Conservation (phyloP, 2,888 invertebrate species). For the Agriopis leucophaearia region DNA sequence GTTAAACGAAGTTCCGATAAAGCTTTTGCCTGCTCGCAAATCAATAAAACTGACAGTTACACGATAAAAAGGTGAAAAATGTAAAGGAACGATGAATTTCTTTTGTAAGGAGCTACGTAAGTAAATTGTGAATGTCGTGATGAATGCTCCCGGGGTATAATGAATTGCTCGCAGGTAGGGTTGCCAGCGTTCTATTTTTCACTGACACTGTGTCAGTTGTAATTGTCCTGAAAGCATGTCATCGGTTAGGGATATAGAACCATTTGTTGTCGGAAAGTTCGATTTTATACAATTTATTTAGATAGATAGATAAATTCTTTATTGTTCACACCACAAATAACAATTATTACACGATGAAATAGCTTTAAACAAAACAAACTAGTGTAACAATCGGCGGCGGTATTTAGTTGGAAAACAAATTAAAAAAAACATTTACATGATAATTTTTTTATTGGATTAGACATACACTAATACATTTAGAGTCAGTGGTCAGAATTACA, state of each 20-base stretch:
- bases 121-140: conserved; percentile 45
- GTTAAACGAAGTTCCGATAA: conserved; percentile 36
- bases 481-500: too few relatives aligned
- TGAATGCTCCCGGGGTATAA: conserved; percentile 43
- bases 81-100: conserved; percentile 40
- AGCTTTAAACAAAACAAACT: too few relatives aligned
- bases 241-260: conserved; percentile 11
- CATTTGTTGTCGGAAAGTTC: neutral
- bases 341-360: too few relatives aligned
- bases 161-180: conserved; percentile 43
- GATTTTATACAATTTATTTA: neutral
- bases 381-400: too few relatives aligned
- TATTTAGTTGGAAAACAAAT: too few relatives aligned
- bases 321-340: too few relatives aligned
- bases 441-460: too few relatives aligned
- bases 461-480: too few relatives aligned
- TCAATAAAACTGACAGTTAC: conserved; percentile 42
- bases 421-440: too few relatives aligned
- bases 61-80: conserved; percentile 41
- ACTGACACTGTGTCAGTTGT: conserved; percentile 23
- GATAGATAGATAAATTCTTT: too few relatives aligned
- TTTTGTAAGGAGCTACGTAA: conserved; percentile 36
- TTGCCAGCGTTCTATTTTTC: conserved; percentile 26
- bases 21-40: conserved; percentile 31
- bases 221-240: conserved; percentile 23